phyloP scores from a whole-genome alignment of 2,888 invertebrate genomes.

The Rhagophthalmus giganteus region DNA sequence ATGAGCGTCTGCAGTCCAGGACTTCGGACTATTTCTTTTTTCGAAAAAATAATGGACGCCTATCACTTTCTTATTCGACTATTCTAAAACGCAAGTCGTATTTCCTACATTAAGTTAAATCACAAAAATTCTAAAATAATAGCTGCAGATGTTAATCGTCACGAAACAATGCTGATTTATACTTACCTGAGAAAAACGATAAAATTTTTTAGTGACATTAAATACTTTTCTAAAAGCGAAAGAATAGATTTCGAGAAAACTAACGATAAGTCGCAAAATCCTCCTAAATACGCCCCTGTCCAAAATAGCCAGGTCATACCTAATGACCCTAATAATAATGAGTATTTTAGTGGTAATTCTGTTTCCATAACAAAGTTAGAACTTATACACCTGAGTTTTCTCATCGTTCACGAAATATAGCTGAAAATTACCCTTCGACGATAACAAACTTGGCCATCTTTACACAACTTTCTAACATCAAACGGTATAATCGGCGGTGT shows the following conservation, averaged over 20 bases:
- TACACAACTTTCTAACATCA: slow-evolving; percentile 50
- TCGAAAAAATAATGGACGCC: not conserved
- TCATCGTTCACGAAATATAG: slow-evolving; percentile 44
- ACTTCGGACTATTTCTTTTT: slow-evolving; percentile 11
- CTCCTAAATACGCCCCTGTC: too few species aligned
- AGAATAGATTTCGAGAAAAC: too few species aligned
- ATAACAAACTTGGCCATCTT: slow-evolving; percentile 47
- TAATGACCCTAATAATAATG: slow-evolving; percentile 52
- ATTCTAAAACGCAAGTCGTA: not conserved
- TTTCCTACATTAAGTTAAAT: not conserved
- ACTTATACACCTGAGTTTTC: slow-evolving; percentile 47
- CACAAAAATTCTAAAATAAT: not conserved
- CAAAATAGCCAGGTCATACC: slow-evolving; percentile 44
- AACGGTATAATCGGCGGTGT: slow-evolving; percentile 43
- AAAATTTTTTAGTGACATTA: not conserved
- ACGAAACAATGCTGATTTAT: too few species aligned
- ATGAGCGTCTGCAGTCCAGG: slow-evolving; percentile 30
- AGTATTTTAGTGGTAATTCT: slow-evolving; percentile 52
- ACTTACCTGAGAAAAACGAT: not conserved
- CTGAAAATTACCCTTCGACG: slow-evolving; percentile 46
- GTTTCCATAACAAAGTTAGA: slow-evolving; percentile 54
- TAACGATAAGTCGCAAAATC: too few species aligned
- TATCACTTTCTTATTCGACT: too few species aligned
- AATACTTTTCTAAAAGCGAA: too few species aligned
- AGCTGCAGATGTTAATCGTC: too few species aligned